Evolutionary conservation across 2,888 invertebrate species (phyloP).

Genomic region (Pilophorus perplexus): DNA sequence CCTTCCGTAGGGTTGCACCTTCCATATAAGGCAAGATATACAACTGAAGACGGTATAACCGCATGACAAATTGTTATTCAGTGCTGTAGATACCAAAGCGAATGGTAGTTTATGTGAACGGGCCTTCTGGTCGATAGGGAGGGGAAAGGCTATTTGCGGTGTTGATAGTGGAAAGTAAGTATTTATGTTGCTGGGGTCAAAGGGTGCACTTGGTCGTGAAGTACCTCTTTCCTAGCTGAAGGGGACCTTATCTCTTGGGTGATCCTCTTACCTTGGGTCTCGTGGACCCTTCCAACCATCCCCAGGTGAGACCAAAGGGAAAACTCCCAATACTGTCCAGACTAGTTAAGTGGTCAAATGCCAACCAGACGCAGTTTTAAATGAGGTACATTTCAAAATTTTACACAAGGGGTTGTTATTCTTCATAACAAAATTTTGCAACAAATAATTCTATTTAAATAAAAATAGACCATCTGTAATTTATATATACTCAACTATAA

Average conservation of each 20-base stretch:
- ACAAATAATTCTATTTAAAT: too few relatives aligned
- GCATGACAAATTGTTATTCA: slow-evolving; percentile 20
- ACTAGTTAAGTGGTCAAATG: too few relatives aligned
- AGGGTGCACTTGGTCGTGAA: slow-evolving; percentile 23
- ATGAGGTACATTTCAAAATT: too few relatives aligned
- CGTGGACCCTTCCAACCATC: not conserved
- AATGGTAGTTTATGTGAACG: slow-evolving; percentile 4
- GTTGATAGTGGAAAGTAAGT: slow-evolving; percentile 33
- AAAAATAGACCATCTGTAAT: too few relatives aligned
- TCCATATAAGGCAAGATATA: not conserved
- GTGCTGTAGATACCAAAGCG: slow-evolving; percentile 2
- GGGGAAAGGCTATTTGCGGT: slow-evolving; percentile 16
- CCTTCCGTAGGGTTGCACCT: not conserved
- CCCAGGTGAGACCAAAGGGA: not conserved
- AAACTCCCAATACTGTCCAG: too few relatives aligned
- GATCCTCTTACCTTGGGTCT: slow-evolving; percentile 25
- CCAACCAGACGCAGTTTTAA: too few relatives aligned
- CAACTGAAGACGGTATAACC: slow-evolving; percentile 5
- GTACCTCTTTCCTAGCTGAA: not conserved
- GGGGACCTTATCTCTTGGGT: slow-evolving; percentile 12
- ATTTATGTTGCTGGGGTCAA: slow-evolving; percentile 32
- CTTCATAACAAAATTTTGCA: too few relatives aligned
- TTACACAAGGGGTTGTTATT: too few relatives aligned
- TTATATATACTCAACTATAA: too few relatives aligned
- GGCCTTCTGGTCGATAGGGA: not conserved